phyloP scores from a whole-genome alignment of 2,797 vertebrate genomes.

The Eleutherodactylus coqui region DNA sequence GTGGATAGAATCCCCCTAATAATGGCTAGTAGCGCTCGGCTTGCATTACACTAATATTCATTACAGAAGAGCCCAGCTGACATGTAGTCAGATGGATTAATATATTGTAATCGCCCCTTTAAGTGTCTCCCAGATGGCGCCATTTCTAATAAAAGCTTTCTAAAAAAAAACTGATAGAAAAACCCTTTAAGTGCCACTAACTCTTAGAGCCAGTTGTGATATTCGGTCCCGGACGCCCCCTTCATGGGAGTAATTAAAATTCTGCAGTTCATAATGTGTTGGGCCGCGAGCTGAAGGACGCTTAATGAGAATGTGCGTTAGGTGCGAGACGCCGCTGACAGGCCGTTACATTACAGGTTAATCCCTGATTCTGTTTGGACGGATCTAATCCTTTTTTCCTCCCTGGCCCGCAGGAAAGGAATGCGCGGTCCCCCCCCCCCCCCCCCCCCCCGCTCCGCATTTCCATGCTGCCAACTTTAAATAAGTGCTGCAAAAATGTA shows the following conservation, averaged over 20 bases:
- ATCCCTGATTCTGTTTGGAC: conserved; percentile 38
- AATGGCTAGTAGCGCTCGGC: too few relatives aligned
- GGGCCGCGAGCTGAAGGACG: conserved; percentile 1
- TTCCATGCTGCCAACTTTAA: conserved; percentile 31
- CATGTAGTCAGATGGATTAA: too few relatives aligned
- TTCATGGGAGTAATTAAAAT: conserved; percentile 40
- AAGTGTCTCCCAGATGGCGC: not conserved
- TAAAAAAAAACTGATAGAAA: not conserved
- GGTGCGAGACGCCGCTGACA: not conserved
- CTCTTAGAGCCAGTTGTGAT: not conserved
- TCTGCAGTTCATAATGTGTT: not conserved
- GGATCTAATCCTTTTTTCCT: conserved; percentile 14
- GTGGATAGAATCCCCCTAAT: too few relatives aligned
- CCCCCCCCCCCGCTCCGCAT: not conserved
- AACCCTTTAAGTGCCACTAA: not conserved
- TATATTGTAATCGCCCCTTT: not conserved
- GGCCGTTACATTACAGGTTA: conserved; percentile 51
- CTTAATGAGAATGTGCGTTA: conserved; percentile 2
- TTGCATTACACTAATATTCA: too few relatives aligned
- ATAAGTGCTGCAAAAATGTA: conserved; percentile 44
- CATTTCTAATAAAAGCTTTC: not conserved
- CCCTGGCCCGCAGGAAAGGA: conserved; percentile 15
- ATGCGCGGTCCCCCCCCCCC: too few relatives aligned
- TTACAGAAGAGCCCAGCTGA: too few relatives aligned
- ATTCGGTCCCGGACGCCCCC: not conserved